Percentiles rank a stretch among this genome's conserved stretches.
Conservation (phyloP, 2,797 vertebrate genomes). For the Rhinophrynus dorsalis region DNA sequence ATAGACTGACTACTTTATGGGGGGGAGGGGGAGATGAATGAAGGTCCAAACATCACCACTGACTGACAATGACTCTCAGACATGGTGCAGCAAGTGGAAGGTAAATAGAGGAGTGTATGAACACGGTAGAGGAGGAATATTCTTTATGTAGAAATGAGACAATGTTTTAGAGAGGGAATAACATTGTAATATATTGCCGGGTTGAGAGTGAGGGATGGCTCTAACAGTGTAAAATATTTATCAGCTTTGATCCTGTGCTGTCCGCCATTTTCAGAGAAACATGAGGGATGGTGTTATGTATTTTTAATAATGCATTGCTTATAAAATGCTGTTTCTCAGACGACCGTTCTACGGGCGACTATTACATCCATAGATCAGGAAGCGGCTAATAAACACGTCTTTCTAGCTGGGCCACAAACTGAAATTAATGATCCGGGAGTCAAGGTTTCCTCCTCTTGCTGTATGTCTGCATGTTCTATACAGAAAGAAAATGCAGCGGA, state of each 20-base stretch:
- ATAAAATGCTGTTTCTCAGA: neutral
- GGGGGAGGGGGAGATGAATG: too few species aligned
- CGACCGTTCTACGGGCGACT: neutral
- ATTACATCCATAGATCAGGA: neutral
- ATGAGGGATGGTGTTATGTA: constrained; percentile 2
- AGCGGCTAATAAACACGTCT: neutral
- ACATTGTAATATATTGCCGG: neutral
- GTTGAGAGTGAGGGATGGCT: constrained; percentile 24
- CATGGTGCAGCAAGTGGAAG: too few species aligned
- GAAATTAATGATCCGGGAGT: neutral
- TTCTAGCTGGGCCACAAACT: neutral
- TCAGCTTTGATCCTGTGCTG: constrained; percentile 46
- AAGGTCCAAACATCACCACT: too few species aligned
- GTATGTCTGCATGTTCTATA: neutral
- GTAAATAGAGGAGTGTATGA: neutral
- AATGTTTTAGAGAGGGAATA: neutral
- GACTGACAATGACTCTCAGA: too few species aligned
- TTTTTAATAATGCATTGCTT: constrained; percentile 45
- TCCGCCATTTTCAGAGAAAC: constrained; percentile 10
- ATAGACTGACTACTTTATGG: too few species aligned
- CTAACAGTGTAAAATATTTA: constrained; percentile 56
- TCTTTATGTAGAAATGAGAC: constrained; percentile 9
- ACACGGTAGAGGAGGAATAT: too few species aligned
- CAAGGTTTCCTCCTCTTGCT: too few species aligned
- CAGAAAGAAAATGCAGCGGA: too few species aligned